These are phyloP conservation scores for Microchrysa polita DNA, from an alignment of 2,888 invertebrate species.

Conservation along the genomic window DNA sequence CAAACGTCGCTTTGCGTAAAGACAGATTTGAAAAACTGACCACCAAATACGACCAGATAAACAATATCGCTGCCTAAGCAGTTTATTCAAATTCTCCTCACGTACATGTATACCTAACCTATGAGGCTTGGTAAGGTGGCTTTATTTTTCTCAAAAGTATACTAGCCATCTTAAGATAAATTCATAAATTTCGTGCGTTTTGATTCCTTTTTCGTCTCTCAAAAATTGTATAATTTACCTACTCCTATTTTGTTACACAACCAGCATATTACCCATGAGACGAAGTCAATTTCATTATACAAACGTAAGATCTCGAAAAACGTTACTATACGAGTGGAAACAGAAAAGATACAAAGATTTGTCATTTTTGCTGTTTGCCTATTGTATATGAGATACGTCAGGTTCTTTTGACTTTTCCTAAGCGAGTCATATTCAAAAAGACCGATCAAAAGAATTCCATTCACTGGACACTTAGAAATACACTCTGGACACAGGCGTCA, in stretches of 20 bases:
- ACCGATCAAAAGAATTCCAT: slow-evolving; percentile 10
- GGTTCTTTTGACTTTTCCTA: not conserved
- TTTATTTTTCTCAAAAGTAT: not conserved
- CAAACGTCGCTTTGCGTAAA: too few species aligned
- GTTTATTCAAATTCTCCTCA: slow-evolving; percentile 30
- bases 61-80: slow-evolving; percentile 9
- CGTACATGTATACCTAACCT: slow-evolving; percentile 6
- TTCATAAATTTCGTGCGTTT: slow-evolving; percentile 36
- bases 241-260: not conserved
- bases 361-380: slow-evolving; percentile 4
- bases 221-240: slow-evolving; percentile 27
- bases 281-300: not conserved
- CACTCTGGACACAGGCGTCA: slow-evolving; percentile 18
- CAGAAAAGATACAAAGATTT: slow-evolving; percentile 17
- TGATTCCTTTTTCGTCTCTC: slow-evolving; percentile 1
- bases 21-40: too few species aligned
- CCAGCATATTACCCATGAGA: not conserved
- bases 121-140: slow-evolving; percentile 4
- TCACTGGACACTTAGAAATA: not conserved
- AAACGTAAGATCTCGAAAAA: not conserved
- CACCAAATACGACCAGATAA: too few species aligned
- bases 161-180: slow-evolving; percentile 14
- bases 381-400: not conserved
- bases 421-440: not conserved
- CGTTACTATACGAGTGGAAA: slow-evolving; percentile 1